These are phyloP conservation scores for Aurelia sp. DNA, from an alignment of 30 jellyfish, hydroid and myxozoan species.

Conservation along the genomic window DNA sequence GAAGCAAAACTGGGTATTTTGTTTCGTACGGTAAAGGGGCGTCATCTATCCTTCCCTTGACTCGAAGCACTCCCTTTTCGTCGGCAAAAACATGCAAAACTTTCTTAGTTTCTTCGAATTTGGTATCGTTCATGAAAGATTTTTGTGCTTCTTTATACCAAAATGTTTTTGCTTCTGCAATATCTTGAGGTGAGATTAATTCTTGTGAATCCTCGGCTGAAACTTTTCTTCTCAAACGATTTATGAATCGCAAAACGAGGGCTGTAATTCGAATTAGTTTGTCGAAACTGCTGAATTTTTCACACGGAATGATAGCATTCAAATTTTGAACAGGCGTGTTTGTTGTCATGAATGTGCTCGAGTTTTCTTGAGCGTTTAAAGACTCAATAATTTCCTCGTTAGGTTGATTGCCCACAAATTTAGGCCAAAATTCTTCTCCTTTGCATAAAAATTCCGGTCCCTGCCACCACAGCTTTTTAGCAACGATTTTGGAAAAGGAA, in stretches of 20 bases:
- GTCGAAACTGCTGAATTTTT: constrained; percentile 32
- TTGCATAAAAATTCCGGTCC: constrained; percentile 20
- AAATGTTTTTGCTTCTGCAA: neutral
- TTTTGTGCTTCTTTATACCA: constrained; percentile 37
- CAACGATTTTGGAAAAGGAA: constrained; percentile 1
- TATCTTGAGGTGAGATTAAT: neutral
- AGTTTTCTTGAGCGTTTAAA: neutral
- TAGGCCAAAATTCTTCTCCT: constrained; percentile 16
- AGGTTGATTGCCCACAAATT: neutral
- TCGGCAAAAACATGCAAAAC: constrained; percentile 11
- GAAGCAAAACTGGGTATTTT: constrained; percentile 37
- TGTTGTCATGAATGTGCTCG: neutral
- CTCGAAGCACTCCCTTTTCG: constrained; percentile 10
- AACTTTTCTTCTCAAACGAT: constrained; percentile 2
- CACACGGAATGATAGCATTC: constrained; percentile 4
- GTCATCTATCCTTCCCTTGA: constrained; percentile 27
- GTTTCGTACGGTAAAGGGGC: constrained; percentile 40
- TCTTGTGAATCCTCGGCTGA: neutral
- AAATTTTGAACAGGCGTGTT: neutral
- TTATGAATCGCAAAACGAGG: constrained; percentile 18
- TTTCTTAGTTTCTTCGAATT: constrained; percentile 3
- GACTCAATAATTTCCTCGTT: neutral
- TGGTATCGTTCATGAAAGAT: neutral
- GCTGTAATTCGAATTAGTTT: constrained; percentile 33
- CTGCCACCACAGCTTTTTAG: constrained; percentile 24